Base-by-base conservation (phyloP, 2,888 invertebrate species). In the Andricus quercusramuli region DNA sequence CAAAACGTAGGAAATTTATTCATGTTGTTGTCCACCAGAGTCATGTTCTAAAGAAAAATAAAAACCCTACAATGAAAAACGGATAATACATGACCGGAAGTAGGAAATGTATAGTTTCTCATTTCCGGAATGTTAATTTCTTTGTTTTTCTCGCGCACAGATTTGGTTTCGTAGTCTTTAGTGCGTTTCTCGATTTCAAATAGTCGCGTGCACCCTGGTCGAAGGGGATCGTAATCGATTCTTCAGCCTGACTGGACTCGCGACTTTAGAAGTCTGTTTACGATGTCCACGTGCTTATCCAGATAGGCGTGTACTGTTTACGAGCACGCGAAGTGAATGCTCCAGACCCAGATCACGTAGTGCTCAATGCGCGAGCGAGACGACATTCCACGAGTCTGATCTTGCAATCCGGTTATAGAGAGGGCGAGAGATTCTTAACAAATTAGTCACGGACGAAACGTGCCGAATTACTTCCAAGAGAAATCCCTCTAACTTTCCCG, bases 311-410 rank as follows among this genome's bases (percentile, higher is more conserved):
- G 79, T 79, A 67, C 80, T 81, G 86, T 84, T 86, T 87, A 83
- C 87, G 83, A 88, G 85, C 80, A 84, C 83, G 81, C 67, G 67
- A 78, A 77, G 77, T 62, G 77, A 79, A 77, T 83, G 84, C 81
- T 88, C 84, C 82, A 83, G 83, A 86, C 85, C 84, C 88, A 70
- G 83, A 85, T 87, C 88, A 88, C 88, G 87, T 86, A 85, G 84
- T 78, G 78, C 85, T 83, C 84, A 85, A 86, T 87, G 85, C 85
- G 86, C 86, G 87, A 87, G 83, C 88, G 79, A 86, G 84, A 85
- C 82, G 85, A 82, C 87, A 86, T 88, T 85, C 85, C 87, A 82
- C 82, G 86, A 82, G 80, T 77, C 80, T 70, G 82, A 84, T 83
- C 80, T 83, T 82, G 78, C 82, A 79, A 82, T 78, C 80, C 84